Base-by-base conservation (phyloP, 2,797 vertebrate genomes). In the Myotis findleyi region DNA sequence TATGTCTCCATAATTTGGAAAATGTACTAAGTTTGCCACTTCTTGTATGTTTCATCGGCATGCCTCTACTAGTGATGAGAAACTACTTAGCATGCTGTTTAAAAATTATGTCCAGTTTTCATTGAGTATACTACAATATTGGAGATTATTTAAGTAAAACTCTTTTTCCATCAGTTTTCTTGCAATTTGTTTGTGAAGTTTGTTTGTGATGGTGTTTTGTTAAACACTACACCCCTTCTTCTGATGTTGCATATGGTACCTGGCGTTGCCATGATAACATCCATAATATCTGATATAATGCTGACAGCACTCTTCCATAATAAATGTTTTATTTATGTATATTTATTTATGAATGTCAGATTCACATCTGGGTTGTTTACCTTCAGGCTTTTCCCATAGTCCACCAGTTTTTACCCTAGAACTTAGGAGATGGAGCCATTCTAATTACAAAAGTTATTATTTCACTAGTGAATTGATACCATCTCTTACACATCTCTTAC, bases 1-100 rank as follows among this genome's bases (percentile, higher is more conserved):
- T 81, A 13, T 77, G 2, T 80, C n/a, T 62, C 13, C 94, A 6
- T 87, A 49, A 94, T 62, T 91, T 97, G 36, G 92, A 85, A 82
- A 87, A n/a, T 36, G 6, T 7, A 5, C 21, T 62, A 84, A 72
- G 5, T 30, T 68, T 81, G 7, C n/a, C 18, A 23, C 27, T 71
- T 71, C 51, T 59, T 36, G 1, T 83, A 9, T 88, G 1, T 47
- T 75, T 95, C 27, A n/a, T 85, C 36, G 76, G 17, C 33, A 20
- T 82, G 14, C 27, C 25, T 64, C 17, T n/a, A 17, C 23, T 49
- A 12, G 20, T 38, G 17, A 20, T 72, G 55, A 20, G 36, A 59
- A 21, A 49, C 33, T 6, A 41, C 14, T 72, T 44, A 47, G 21
- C 10, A 10, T 83, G n/a, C 10, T n/a, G 0, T 79, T 49, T 36